These are phyloP conservation scores for Uropsilus gracilis DNA, from an alignment of 2,113 vertebrate species.

Conservation along the genomic window DNA sequence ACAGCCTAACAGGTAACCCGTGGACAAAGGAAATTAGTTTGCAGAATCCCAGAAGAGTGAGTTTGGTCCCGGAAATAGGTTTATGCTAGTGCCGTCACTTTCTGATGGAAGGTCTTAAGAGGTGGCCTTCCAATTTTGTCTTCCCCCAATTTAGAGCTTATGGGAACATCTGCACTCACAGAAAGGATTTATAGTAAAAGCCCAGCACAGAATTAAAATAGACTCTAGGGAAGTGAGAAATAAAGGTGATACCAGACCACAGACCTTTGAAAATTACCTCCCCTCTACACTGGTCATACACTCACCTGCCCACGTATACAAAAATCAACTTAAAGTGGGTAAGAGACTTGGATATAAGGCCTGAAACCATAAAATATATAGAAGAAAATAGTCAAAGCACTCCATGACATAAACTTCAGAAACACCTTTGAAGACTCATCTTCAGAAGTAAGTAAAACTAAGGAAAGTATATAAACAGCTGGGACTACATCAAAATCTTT, in stretches of 20 bases:
- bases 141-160: neutral
- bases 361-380: no score
- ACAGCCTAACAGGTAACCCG: neutral
- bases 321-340: no score
- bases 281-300: neutral
- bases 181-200: neutral
- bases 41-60: neutral
- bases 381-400: no score
- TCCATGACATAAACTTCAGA: no score
- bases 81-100: neutral
- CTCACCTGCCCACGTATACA: no score
- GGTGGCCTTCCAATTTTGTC: neutral
- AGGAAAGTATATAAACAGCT: no score
- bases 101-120: neutral
- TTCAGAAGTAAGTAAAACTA: no score
- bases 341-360: no score
- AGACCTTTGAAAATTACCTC: neutral
- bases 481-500: no score
- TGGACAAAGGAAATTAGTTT: neutral
- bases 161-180: neutral
- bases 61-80: neutral
- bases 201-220: neutral
- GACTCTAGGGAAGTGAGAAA: neutral
- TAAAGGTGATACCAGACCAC: neutral
- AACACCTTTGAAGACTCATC: no score